These are phyloP conservation scores for Rhogogaster chlorosoma DNA, from an alignment of 2,888 invertebrate species.

Conservation along the genomic window DNA sequence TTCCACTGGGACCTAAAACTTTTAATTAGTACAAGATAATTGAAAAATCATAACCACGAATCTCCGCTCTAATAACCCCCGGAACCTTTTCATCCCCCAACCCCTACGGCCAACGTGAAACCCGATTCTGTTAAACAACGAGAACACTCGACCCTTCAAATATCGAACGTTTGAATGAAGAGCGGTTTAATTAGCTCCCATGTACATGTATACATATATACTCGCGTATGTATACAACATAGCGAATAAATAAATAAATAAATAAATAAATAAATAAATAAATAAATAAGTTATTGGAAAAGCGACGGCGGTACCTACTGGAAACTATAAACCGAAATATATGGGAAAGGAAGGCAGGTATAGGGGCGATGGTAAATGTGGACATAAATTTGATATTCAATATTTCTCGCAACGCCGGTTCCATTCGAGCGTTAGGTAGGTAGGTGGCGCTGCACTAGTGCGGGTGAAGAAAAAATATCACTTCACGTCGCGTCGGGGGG, in stretches of 20 bases:
- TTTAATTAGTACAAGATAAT: slow-evolving; percentile 40
- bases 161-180: neutral
- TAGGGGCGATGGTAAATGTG: slow-evolving; percentile 1
- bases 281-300: neutral
- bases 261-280: slow-evolving; percentile 1
- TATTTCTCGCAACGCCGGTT: slow-evolving; percentile 43
- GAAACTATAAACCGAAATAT: slow-evolving; percentile 10
- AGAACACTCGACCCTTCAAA: neutral
- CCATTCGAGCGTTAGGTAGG: slow-evolving; percentile 7
- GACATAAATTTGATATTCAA: slow-evolving; percentile 41
- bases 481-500: slow-evolving; percentile 49
- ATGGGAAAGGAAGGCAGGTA: neutral
- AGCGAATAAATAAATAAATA: no score
- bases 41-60: slow-evolving; percentile 41
- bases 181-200: neutral
- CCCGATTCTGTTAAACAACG: neutral
- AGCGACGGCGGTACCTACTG: neutral
- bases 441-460: neutral
- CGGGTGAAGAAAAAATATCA: slow-evolving; percentile 58
- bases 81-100: neutral
- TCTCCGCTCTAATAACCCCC: neutral
- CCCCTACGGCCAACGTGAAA: neutral
- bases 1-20: neutral
- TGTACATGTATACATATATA: neutral
- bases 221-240: no score